A percentile compares a stretch with the other conserved stretches of the same genome.
Evolutionary conservation across 2,797 vertebrate species (phyloP).

Genomic region (Manis crassicaudata): DNA sequence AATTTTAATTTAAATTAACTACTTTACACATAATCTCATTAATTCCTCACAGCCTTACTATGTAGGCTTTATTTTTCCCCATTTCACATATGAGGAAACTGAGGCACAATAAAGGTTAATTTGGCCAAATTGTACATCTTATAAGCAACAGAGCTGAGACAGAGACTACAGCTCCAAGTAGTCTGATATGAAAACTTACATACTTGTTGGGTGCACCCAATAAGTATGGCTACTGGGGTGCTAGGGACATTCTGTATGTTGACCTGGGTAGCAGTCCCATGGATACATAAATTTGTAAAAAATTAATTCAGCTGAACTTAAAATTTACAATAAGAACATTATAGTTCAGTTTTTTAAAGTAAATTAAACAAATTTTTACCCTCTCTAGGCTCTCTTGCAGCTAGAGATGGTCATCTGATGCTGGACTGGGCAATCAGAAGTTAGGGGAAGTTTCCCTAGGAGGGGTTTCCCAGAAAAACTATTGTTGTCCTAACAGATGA

Average conservation of each 20-base stretch:
- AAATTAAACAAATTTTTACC: background rate
- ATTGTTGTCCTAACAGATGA: background rate
- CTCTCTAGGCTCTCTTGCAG: background rate
- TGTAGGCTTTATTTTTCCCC: background rate
- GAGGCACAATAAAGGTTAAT: background rate
- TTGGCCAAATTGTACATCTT: background rate
- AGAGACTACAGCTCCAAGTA: background rate
- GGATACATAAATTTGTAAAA: background rate
- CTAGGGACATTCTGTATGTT: background rate
- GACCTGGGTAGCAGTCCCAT: background rate
- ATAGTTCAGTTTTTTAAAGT: background rate
- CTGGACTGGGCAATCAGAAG: background rate
- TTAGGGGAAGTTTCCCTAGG: background rate
- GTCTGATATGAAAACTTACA: background rate
- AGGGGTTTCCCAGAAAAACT: background rate
- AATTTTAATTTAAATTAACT: background rate
- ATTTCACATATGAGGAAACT: background rate
- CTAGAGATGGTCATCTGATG: background rate
- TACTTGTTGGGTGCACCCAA: background rate
- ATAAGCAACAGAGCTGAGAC: background rate
- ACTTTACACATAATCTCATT: background rate
- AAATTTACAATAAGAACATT: background rate
- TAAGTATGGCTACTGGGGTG: background rate
- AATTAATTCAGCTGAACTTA: background rate
- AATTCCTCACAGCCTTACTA: background rate